A percentile compares a stretch with the other conserved stretches of the same genome.
Conservation (phyloP, 2,113 vertebrate genomes). For the Spea multiplicata region DNA sequence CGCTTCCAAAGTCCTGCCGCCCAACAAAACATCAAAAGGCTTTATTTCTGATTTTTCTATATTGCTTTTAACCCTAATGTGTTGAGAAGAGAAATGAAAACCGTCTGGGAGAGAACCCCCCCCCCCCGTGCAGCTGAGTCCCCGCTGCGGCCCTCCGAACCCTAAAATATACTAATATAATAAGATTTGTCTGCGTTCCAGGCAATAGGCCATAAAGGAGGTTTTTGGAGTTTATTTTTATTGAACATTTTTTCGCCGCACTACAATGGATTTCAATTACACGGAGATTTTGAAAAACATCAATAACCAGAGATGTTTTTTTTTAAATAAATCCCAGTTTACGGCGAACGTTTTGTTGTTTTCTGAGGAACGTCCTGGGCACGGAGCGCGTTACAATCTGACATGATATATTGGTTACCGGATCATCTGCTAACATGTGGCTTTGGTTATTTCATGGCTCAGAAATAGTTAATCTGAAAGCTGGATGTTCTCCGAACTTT, state of each 20-base stretch:
- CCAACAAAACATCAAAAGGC: conserved; percentile 38
- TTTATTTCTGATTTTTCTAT: conserved; percentile 1
- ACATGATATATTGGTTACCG: no score
- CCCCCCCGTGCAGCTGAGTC: neutral
- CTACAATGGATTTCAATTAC: neutral
- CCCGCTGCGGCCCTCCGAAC: no score
- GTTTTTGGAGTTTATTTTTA: conserved; percentile 7
- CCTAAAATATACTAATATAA: no score
- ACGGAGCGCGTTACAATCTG: neutral
- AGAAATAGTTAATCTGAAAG: neutral
- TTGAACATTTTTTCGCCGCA: neutral
- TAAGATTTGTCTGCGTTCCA: conserved; percentile 1
- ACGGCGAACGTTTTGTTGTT: neutral
- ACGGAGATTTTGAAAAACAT: neutral
- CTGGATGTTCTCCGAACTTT: no score
- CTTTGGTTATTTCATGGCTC: neutral
- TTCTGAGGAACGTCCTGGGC: no score
- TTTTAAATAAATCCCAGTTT: neutral
- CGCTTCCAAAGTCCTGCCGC: conserved; percentile 8
- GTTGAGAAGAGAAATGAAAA: conserved; percentile 25
- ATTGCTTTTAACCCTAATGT: conserved; percentile 27
- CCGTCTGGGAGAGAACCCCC: neutral
- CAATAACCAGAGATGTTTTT: neutral
- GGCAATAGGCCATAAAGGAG: neutral
- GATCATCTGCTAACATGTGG: neutral